Percentiles rank a stretch among this genome's conserved stretches.
Evolutionary conservation across 2,113 vertebrate species (phyloP).

Genomic region (Riparia riparia): DNA sequence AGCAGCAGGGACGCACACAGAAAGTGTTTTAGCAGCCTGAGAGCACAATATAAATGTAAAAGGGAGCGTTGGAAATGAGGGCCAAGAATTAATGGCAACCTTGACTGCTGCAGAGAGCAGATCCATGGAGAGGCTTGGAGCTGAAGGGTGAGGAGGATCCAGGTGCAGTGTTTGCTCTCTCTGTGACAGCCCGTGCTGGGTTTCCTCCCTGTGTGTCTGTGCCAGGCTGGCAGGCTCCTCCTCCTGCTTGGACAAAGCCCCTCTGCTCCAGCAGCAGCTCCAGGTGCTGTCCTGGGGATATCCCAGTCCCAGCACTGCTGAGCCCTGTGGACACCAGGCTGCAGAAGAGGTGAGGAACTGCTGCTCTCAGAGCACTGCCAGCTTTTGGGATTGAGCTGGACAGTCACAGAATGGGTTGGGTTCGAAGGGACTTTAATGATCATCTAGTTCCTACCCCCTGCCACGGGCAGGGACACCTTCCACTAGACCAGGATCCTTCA

Average conservation of each 20-base stretch:
- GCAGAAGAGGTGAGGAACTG: background rate
- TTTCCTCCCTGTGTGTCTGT: background rate
- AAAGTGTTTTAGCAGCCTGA: background rate
- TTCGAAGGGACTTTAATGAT: background rate
- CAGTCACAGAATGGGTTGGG: background rate
- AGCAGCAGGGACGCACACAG: background rate
- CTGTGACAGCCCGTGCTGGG: background rate
- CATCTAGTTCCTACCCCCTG: background rate
- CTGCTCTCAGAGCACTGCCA: background rate
- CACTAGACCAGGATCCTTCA: background rate
- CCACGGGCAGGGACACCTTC: background rate
- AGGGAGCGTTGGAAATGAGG: background rate
- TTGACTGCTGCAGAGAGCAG: background rate
- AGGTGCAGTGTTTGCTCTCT: background rate
- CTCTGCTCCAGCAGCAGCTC: background rate
- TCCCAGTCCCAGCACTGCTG: rapidly evolving
- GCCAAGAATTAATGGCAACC: background rate
- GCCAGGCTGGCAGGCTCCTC: background rate
- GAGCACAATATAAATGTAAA: background rate
- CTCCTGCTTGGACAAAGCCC: background rate
- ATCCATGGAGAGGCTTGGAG: background rate
- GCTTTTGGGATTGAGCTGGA: background rate
- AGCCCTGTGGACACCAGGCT: background rate
- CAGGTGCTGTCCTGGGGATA: background rate
- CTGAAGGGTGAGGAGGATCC: background rate